Percentiles rank a stretch among this genome's conserved stretches.
Conservation (phyloP, 1,140 invertebrate genomes). For the Ericerus pela region DNA sequence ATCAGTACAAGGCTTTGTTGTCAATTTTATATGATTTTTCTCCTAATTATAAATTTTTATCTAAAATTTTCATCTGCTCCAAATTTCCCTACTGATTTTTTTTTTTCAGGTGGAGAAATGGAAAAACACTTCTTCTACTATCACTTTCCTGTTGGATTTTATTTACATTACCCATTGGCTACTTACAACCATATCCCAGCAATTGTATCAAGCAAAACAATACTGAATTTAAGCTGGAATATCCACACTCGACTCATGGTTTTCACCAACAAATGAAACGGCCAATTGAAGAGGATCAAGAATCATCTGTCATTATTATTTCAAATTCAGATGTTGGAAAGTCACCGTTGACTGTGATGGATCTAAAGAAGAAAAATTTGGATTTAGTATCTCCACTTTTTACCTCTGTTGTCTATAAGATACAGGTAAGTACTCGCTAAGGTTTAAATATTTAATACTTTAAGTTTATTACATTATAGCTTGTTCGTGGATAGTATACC, state of each 20-base stretch:
- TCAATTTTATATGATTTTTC: too few species aligned
- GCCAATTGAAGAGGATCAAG: neutral
- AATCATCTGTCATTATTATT: neutral
- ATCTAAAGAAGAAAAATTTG: constrained; percentile 45
- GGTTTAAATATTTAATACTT: too few species aligned
- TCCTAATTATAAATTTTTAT: too few species aligned
- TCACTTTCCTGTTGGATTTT: constrained; percentile 89
- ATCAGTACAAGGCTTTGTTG: too few species aligned
- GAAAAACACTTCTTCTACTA: constrained; percentile 73
- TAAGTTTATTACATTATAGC: too few species aligned
- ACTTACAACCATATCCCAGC: constrained; percentile 81
- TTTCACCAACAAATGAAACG: too few species aligned
- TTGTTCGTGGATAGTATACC: too few species aligned
- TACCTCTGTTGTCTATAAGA: constrained; percentile 78
- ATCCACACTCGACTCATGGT: constrained; percentile 30
- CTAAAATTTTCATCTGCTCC: too few species aligned
- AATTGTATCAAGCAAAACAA: constrained; percentile 67
- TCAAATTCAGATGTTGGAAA: constrained; percentile 32
- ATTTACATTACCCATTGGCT: constrained; percentile 88
- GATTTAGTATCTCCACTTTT: constrained; percentile 86
- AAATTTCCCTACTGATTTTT: too few species aligned
- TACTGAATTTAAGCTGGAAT: constrained; percentile 35
- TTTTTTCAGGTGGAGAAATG: constrained; percentile 55
- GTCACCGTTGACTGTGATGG: constrained; percentile 59
- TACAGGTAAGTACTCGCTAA: constrained; percentile 36